A percentile compares a stretch with the other conserved stretches of the same genome.
Evolutionary conservation across 2,797 vertebrate species (phyloP).

Genomic region (Poeciliopsis infans): DNA sequence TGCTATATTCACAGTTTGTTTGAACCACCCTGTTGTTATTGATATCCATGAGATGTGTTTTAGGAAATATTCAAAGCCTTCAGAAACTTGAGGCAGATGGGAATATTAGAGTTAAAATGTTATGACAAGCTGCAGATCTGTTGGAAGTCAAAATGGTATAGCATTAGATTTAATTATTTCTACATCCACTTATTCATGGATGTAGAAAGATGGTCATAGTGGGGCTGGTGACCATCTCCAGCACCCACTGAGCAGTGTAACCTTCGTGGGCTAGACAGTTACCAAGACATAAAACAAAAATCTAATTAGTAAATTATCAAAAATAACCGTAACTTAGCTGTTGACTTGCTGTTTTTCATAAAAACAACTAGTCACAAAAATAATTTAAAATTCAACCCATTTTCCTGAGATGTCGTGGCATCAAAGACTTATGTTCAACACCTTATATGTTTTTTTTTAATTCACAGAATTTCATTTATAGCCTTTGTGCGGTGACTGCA

Average conservation of each 20-base stretch:
- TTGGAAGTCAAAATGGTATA: neutral
- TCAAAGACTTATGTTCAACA: neutral
- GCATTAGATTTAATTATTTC: neutral
- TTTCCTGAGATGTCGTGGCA: neutral
- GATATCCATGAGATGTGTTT: neutral
- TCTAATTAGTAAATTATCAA: neutral
- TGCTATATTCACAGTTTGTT: neutral
- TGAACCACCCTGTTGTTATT: neutral
- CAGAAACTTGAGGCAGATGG: neutral
- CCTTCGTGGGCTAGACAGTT: neutral
- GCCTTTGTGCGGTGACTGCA: constrained; percentile 13
- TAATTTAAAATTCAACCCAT: neutral
- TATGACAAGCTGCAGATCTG: neutral
- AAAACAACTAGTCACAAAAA: neutral
- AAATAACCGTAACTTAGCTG: neutral
- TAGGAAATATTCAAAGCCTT: too few relatives aligned
- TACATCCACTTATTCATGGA: neutral
- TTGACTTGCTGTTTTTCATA: neutral
- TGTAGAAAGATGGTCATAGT: neutral
- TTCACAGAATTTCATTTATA: constrained; percentile 12
- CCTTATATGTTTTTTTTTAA: neutral
- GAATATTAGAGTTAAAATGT: neutral
- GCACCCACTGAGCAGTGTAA: neutral
- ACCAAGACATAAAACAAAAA: neutral
- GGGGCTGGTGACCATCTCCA: neutral